Percentiles rank a stretch among this genome's conserved stretches.
These are phyloP conservation scores for Aplodontia rufa DNA, from an alignment of 2,113 vertebrate genomes.

Conservation along the genomic window DNA sequence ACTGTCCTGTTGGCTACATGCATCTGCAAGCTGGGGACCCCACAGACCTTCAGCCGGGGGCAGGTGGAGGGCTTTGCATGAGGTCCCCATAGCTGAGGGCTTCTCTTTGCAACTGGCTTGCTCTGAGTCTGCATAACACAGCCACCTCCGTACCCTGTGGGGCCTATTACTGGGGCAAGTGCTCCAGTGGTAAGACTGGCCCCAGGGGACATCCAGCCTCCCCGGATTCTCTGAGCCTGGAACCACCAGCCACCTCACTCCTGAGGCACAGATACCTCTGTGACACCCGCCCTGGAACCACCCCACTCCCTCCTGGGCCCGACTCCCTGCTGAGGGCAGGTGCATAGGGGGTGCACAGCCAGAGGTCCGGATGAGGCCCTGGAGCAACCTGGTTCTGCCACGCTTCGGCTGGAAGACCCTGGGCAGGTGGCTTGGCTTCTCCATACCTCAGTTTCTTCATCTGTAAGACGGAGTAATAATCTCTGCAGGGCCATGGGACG, in stretches of 20 bases:
- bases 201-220: accelerated
- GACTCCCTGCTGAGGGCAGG: no score
- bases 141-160: not conserved
- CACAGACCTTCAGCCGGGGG: not conserved
- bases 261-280: not conserved
- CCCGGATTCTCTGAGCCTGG: no score
- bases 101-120: not conserved
- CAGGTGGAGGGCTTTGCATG: not conserved
- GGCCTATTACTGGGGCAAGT: no score
- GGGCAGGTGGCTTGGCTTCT: not conserved
- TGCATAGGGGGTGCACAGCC: no score
- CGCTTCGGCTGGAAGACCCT: not conserved
- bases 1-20: accelerated
- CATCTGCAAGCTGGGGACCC: not conserved
- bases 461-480: accelerated
- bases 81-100: not conserved
- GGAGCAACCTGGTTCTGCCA: accelerated
- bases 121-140: not conserved
- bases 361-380: no score
- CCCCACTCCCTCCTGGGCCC: not conserved
- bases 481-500: no score
- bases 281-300: not conserved
- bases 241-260: no score
- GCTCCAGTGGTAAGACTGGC: not conserved
- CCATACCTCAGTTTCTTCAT: not conserved